Evolutionary conservation across 1,140 invertebrate genomes (phyloP), one percentile per base, ranked within the genome.

Genomic region (Drosophila lowei): DNA sequence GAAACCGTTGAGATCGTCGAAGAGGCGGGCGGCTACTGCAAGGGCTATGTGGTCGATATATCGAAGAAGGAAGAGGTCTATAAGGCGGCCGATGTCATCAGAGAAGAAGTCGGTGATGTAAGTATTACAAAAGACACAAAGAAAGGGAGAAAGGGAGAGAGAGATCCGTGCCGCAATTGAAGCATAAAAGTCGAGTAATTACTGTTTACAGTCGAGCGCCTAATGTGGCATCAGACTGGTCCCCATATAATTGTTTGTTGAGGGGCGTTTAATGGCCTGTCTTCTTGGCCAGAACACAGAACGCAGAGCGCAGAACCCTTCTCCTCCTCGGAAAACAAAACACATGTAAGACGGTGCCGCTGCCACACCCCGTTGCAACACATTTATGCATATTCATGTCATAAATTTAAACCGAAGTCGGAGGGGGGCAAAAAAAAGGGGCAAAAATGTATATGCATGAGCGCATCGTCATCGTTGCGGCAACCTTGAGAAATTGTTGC

Each of bases 21-120:
- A 77, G 92, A 93, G 28, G 89, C 92, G 9, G 96, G 96, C 11
- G 96, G 95, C 2, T 93, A 93, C 77, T 96, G 94, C 72, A 94
- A 93, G 77, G 94, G 95, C 7, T 96, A 96, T 90, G 92, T 93
- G 66, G 96, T 97, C 48, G 97, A 99, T 90, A 93, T 99, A 15
- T 94, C 96, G 7, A 94, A 95, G 38, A 93, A 94, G 65, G 94
- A 97, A 23, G 94, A 95, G 66, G 95, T 99, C 63, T 98, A 99
- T 92, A 93, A 93, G 86, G 94, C 94, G 11, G 97, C 97, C 34
- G 94, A 95, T 66, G 93, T 94, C 90, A 95, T 98, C 3, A 94
- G 96, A 81, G 86, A 94, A 72, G 96, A 98, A 91, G 94, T 98
- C 61, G 98, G 98, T 73, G 94, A 95, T 92, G 96, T 98, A 91